Conservation (phyloP, 1,140 invertebrate genomes). For the Atta colombica region DNA sequence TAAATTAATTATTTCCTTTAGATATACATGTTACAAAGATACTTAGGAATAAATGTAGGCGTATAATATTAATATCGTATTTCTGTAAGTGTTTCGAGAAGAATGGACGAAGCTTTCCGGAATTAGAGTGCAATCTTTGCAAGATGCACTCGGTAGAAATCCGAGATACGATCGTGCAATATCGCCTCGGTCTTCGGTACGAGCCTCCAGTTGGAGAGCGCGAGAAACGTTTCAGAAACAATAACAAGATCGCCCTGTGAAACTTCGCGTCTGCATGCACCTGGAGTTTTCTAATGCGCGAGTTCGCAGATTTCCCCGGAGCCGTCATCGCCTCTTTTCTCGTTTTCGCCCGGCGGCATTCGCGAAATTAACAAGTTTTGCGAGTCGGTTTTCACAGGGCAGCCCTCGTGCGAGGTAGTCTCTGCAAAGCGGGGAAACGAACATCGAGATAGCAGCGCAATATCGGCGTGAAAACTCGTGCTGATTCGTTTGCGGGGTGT, state of each 20-base stretch:
- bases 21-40: slow-evolving; percentile 60
- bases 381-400: slow-evolving; percentile 50
- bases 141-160: slow-evolving; percentile 15
- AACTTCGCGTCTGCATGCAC: slow-evolving; percentile 44
- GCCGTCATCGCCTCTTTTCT: slow-evolving; percentile 61
- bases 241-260: slow-evolving; percentile 57
- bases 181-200: slow-evolving; percentile 41
- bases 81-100: slow-evolving; percentile 30
- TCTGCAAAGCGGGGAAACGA: not conserved
- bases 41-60: slow-evolving; percentile 74
- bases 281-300: slow-evolving; percentile 70
- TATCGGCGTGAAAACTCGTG: slow-evolving; percentile 64
- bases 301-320: slow-evolving; percentile 75
- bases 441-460: not conserved
- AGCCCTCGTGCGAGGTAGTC: slow-evolving; percentile 3
- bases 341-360: slow-evolving; percentile 62
- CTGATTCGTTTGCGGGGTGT: slow-evolving; percentile 47
- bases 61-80: slow-evolving; percentile 45
- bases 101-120: slow-evolving; percentile 4
- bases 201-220: not conserved
- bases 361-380: slow-evolving; percentile 75
- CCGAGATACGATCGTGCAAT: slow-evolving; percentile 41
- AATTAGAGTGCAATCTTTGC: slow-evolving; percentile 37
- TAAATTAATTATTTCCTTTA: slow-evolving; percentile 43
- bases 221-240: slow-evolving; percentile 43